Base-by-base conservation (phyloP, 2,113 vertebrate genomes). In the Lamprologus speciosus region DNA sequence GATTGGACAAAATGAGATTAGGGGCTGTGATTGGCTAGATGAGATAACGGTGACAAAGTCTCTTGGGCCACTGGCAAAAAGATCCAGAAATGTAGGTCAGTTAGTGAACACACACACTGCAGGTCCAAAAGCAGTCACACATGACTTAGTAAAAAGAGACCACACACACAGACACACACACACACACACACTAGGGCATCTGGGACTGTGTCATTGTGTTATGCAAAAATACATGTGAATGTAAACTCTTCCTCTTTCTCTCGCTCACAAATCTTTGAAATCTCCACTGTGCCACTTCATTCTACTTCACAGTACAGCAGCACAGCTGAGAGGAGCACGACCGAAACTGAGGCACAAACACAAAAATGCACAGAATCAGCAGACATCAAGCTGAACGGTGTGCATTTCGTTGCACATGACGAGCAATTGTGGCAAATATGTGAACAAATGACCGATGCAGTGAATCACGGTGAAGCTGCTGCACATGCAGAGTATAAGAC, bases 61-160 rank as follows among this genome's bases (percentile, higher is more conserved):
- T 88, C 88, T 53, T 4, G 57, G 85, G 89, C 90, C 85, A 89
- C 45, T 19, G 91, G 91, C 89, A 81, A 80, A 93, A 94, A 88
- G 82, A 63, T 89, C 35, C 81, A 31, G 42, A 88, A 84, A 94
- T 92, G 88, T 93, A 94, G 94, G 93, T 92, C 92, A 93, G 81
- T 58, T 37, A 82, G 84, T 19, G 54, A 91, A 89, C 51, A 51
- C 89, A 50, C 23, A 54, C 23, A 31, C 40, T 50, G 3, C 23
- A 35, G 50, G 83, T 84, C 91, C 90, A 86, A 88, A 92, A 88
- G 78, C 87, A n/a, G 81, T 87, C 28, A 93, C 90, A 93, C 89
- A 91, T 90, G 86, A 93, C 86, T 89, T 26, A 81, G 21, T 68
- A 81, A 5, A 80, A 60, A 84, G 33, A 40, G 9, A 54, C 31